Conservation (phyloP, 1,140 invertebrate genomes). For the Papilio xuthus region DNA sequence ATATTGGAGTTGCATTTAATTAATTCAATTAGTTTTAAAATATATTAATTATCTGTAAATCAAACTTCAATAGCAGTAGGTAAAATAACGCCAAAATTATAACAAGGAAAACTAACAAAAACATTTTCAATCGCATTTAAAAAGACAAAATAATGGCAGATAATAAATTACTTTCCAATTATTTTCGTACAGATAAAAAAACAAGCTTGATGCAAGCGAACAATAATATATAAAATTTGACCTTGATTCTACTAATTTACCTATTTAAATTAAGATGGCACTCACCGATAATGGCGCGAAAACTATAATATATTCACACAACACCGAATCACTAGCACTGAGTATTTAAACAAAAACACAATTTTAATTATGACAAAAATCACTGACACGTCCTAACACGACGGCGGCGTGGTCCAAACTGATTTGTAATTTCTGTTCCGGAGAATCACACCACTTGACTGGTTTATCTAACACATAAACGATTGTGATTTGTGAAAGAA, state of each 20-base stretch:
- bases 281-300: conserved; percentile 27
- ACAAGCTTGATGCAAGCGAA: conserved; percentile 10
- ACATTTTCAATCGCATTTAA: not conserved
- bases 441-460: conserved; percentile 35
- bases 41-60: not conserved
- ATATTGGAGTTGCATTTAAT: not conserved
- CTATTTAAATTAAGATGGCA: not conserved
- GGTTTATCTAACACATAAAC: not conserved
- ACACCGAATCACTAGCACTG: conserved; percentile 19
- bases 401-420: conserved; percentile 31
- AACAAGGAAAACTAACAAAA: not conserved
- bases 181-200: conserved; percentile 32
- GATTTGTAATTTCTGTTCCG: conserved; percentile 12
- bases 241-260: conserved; percentile 7
- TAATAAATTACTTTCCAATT: conserved; percentile 23
- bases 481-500: not conserved
- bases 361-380: not conserved
- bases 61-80: not conserved
- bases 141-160: conserved; percentile 1
- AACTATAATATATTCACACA: conserved; percentile 7
- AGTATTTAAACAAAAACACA: conserved; percentile 8
- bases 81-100: not conserved
- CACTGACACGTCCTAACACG: conserved; percentile 17
- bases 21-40: not conserved
- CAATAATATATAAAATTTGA: not conserved